Conservation (phyloP, 2,113 vertebrate species). For the Callipepla californica region DNA sequence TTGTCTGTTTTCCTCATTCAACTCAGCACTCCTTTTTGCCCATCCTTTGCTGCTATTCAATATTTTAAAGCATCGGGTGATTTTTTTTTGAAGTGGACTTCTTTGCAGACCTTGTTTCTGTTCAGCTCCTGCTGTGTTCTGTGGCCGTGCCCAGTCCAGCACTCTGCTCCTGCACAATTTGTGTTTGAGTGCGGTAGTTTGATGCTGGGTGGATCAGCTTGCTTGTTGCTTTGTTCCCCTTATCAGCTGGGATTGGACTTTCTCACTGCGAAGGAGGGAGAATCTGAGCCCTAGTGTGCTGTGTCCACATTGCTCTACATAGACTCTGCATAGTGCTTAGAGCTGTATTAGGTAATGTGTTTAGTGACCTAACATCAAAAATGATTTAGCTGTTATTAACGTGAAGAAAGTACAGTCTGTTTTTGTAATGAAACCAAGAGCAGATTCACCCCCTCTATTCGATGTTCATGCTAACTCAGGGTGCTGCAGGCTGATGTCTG, state of each 20-base stretch:
- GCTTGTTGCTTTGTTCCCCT: not conserved
- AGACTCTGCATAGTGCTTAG: not conserved
- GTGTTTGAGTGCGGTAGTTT: not conserved
- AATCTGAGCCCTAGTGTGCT: not conserved
- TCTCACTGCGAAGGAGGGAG: not conserved
- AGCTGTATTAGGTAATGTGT: not conserved
- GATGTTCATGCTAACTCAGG: not conserved
- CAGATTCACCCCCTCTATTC: not conserved
- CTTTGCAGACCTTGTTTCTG: not conserved
- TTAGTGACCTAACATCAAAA: not conserved
- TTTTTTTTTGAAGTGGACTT: not conserved
- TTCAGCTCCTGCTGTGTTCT: not conserved
- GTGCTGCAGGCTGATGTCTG: not conserved
- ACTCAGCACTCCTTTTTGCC: not conserved
- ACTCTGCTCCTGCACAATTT: not conserved
- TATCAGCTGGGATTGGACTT: not conserved
- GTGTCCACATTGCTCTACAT: not conserved
- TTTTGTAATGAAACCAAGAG: not conserved
- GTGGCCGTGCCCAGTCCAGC: not conserved
- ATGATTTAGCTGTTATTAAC: not conserved
- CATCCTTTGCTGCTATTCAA: rapidly evolving
- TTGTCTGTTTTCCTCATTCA: not conserved
- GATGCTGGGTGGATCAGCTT: not conserved
- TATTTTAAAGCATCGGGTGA: not conserved
- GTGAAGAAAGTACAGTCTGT: not conserved